A percentile compares a stretch with the other conserved stretches of the same genome.
Evolutionary conservation across 1,140 invertebrate genomes (phyloP).

Genomic region (Drosophila pseudoananassae): DNA sequence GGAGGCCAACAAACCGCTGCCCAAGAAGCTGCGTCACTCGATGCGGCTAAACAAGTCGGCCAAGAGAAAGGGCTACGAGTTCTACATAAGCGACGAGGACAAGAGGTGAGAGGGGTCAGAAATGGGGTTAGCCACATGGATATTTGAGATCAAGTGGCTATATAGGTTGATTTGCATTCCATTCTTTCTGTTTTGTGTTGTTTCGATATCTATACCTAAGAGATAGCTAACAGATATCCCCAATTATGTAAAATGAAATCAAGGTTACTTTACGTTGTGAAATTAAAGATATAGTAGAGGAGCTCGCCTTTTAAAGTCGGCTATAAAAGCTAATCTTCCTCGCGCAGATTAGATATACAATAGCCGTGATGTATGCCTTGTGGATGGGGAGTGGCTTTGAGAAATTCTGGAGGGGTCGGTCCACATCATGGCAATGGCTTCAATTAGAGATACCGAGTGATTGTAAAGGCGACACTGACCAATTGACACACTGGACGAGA

Average conservation of each 20-base stretch:
- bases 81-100: conserved; percentile 86
- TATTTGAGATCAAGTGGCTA: not conserved
- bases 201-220: no score
- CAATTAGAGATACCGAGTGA: conserved; percentile 59
- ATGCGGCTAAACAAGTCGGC: conserved; percentile 82
- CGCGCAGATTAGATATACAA: conserved; percentile 67
- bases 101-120: conserved; percentile 81
- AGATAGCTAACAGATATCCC: not conserved
- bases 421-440: conserved; percentile 39
- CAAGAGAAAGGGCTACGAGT: conserved; percentile 85
- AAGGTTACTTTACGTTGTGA: conserved; percentile 54
- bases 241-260: conserved; percentile 7
- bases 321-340: conserved; percentile 53
- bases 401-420: conserved; percentile 17
- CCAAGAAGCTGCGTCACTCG: conserved; percentile 73
- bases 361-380: conserved; percentile 28
- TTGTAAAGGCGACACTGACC: conserved; percentile 73
- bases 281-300: conserved; percentile 43
- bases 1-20: conserved; percentile 75
- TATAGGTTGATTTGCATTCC: no score
- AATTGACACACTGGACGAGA: conserved; percentile 69
- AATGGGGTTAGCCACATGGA: not conserved
- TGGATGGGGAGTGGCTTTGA: conserved; percentile 9
- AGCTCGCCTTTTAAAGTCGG: conserved; percentile 14
- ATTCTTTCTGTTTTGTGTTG: no score